Percentiles rank a stretch among this genome's conserved stretches.
Conservation (phyloP, 2,113 vertebrate species). For the Podarcis muralis region DNA sequence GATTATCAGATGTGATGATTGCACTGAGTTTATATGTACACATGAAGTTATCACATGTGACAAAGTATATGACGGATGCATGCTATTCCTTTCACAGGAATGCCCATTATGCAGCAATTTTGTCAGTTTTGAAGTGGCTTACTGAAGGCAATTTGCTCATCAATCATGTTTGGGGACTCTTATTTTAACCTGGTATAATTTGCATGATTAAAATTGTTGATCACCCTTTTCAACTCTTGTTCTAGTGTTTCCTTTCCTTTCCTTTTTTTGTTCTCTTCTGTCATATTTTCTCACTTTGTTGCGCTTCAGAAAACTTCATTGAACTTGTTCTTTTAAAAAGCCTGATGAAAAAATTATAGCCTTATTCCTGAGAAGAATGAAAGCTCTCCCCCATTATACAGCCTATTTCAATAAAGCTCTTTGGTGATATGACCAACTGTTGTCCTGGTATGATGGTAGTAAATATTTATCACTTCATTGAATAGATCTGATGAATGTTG, state of each 20-base stretch:
- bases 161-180: background rate
- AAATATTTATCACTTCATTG: constrained; percentile 68
- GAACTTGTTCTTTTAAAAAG: constrained; percentile 51
- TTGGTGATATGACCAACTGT: constrained; percentile 55
- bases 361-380: constrained; percentile 49
- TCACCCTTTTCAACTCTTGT: background rate
- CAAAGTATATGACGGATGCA: background rate
- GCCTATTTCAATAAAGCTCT: constrained; percentile 45
- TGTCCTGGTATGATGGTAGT: constrained; percentile 52
- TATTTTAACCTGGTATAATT: background rate
- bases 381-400: constrained; percentile 62
- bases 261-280: constrained; percentile 42
- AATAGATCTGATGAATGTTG: constrained; percentile 65
- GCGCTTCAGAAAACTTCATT: constrained; percentile 45
- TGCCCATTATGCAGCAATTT: background rate
- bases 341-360: constrained; percentile 66
- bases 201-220: constrained; percentile 14
- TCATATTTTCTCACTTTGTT: constrained; percentile 46
- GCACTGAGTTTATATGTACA: background rate
- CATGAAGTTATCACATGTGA: background rate
- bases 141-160: background rate
- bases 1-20: background rate
- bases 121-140: background rate
- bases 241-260: background rate
- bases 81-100: background rate